Evolutionary conservation across 2,113 vertebrate genomes (phyloP), one percentile per base, ranked within the genome.

Genomic region (Shinisaurus crocodilurus): DNA sequence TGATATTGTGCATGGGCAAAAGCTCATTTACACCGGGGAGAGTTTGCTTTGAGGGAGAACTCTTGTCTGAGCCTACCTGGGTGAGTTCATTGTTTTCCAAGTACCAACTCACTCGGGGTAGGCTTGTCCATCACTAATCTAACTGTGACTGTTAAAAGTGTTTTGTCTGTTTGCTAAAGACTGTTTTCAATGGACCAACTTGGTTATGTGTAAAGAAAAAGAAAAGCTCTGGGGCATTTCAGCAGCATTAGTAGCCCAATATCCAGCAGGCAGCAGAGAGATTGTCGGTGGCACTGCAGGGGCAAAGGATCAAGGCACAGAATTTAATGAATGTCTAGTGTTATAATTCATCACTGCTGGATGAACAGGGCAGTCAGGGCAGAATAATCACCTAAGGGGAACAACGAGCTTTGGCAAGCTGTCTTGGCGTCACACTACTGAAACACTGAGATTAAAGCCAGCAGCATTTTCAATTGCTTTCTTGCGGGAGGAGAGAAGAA

Each of bases 401-500:
- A 89, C 54, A 23, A 57, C 0, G 50, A 45, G 37, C 13, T 4
- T 1, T 16, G 70, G 50, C 81, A 91, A 89, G 86, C 1, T 7
- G 20, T 50, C 23, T 74, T 23, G 65, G 43, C 63, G 90, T 91
- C n/a, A n/a, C 27, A 2, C 54, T 91, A n/a, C 63, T 93, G 86
- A 18, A 2, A 0, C n/a, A 32, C 15, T 76, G 43, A 65, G 76
- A 43, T 43, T 82, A 0, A 86, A 77, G 67, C 37, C 86, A 69
- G 69, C 60, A 63, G n/a, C 50, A 69, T 80, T 89, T 75, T 18
- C 45, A 76, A 48, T 77, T 85, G 77, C 6, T 25, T 85, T 87
- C 75, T 0, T 0, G n/a, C 27, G 48, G 2, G 48, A 20, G 74
- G 18, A 3, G 23, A 0, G 0, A 8, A 80, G 57, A 75, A 63